Conservation (phyloP, 1,140 invertebrate genomes). For the Macrosteles quadrilineatus region DNA sequence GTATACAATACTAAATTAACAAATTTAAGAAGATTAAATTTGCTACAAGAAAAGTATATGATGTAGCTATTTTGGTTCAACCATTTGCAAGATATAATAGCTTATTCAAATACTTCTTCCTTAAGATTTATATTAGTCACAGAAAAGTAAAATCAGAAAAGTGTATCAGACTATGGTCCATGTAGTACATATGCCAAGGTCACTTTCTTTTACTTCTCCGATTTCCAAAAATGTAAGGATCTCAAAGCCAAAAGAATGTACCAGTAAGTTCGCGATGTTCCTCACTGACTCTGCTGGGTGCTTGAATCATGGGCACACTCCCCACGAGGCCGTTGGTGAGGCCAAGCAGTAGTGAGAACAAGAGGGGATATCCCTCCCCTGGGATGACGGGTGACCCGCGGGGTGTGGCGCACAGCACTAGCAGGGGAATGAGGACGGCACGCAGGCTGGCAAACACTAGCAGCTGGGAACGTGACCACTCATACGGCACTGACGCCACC, state of each 20-base stretch:
- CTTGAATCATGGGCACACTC: conserved; percentile 88
- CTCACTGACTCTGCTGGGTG: conserved; percentile 76
- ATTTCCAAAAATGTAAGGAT: no score
- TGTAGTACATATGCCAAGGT: no score
- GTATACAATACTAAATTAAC: no score
- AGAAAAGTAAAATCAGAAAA: no score
- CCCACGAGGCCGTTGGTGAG: conserved; percentile 85
- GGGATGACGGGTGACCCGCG: conserved; percentile 68
- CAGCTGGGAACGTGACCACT: conserved; percentile 76
- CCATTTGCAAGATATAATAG: no score
- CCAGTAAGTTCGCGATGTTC: conserved; percentile 75
- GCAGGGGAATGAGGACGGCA: conserved; percentile 74
- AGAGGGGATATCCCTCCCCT: conserved; percentile 66
- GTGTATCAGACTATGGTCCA: no score
- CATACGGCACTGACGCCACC: conserved; percentile 74
- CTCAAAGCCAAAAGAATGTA: conserved; percentile 41
- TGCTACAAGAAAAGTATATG: no score
- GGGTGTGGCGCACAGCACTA: conserved; percentile 77
- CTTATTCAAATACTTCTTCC: no score
- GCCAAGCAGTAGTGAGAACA: conserved; percentile 69
- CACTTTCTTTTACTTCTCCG: no score
- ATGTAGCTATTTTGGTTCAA: no score
- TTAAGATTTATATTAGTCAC: no score
- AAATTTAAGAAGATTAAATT: no score
- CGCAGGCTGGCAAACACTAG: conserved; percentile 68